A percentile compares a stretch with the other conserved stretches of the same genome.
These are phyloP conservation scores for Coreoperca whiteheadi DNA, from an alignment of 2,113 vertebrate genomes.

Conservation along the genomic window DNA sequence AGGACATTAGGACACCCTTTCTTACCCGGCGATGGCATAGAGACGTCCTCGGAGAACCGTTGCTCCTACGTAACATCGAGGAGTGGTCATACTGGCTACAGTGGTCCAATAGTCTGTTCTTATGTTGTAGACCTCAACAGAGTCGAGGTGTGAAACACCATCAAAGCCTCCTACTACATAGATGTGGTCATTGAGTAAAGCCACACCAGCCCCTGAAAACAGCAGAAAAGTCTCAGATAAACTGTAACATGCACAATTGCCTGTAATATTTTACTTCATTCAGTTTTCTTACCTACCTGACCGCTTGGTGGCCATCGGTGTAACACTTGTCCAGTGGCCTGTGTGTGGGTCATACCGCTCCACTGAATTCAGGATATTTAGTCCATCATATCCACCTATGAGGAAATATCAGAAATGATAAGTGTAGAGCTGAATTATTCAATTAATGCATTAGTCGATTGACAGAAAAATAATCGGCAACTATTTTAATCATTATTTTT, in stretches of 20 bases:
- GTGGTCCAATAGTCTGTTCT: slow-evolving; percentile 97
- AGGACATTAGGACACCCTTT: too few species aligned
- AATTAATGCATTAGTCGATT: too few species aligned
- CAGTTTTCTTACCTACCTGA: slow-evolving; percentile 82
- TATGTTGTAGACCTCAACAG: slow-evolving; percentile 97
- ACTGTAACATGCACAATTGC: not conserved
- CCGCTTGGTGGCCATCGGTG: slow-evolving; percentile 97
- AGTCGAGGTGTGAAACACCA: slow-evolving; percentile 95
- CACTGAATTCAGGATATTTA: slow-evolving; percentile 98
- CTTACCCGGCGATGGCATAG: slow-evolving; percentile 96
- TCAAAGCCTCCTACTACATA: slow-evolving; percentile 98
- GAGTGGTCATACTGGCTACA: slow-evolving; percentile 97
- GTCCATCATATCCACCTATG: slow-evolving; percentile 95
- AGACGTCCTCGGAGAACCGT: slow-evolving; percentile 95
- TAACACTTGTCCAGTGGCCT: slow-evolving; percentile 98
- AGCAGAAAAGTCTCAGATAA: slow-evolving; percentile 13
- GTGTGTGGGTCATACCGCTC: slow-evolving; percentile 98
- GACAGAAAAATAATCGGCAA: not conserved
- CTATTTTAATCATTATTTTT: not conserved
- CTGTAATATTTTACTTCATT: accelerated
- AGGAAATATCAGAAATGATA: slow-evolving; percentile 57
- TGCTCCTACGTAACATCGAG: slow-evolving; percentile 97
- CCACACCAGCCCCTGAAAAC: slow-evolving; percentile 92
- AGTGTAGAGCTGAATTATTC: not conserved
- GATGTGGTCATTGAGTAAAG: slow-evolving; percentile 96